Base-by-base conservation (phyloP, 2,113 vertebrate genomes). In the Xiphorhynchus elegans region DNA sequence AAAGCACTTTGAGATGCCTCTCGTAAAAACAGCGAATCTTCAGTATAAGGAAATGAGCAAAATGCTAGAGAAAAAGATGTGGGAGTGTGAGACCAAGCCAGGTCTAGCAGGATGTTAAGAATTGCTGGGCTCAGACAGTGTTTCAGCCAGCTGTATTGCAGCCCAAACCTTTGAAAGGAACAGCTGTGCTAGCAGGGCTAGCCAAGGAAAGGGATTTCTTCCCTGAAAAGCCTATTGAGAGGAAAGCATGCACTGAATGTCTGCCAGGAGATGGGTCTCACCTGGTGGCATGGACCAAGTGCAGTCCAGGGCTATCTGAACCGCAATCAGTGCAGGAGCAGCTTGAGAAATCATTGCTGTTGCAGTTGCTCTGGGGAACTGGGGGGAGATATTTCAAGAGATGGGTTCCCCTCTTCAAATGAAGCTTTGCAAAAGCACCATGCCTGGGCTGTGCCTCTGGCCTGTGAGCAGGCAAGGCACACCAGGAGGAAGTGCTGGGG, bases 401-500 rank as follows among this genome's bases (percentile, higher is more conserved):
- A 26, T 0, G 8, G 11, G 9, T 35, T 89, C n/a, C 10, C 24
- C 21, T 80, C 49, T 76, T 70, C 49, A 81, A 29, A 72, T 0
- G 2, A 35, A 87, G 58, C 17, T 52, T 62, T 87, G 67, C 44
- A 63, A 53, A 66, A 8, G 9, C 23, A 67, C 13, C 50, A 20
- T 59, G 28, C 39, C 21, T 3, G 4, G 23, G 67, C 42, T 58
- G 63, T 75, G 37, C 35, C 68, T 53, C 42, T 64, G 59, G 46
- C 35, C 39, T 59, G 8, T 4, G 5, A 84, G 66, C 56, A 82
- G 60, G n/a, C 17, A 6, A 13, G 55, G 23, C 59, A 42, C 47
- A 25, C 10, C 42, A 90, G 78, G 68, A 85, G 93, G 96, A 96
- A 96, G 87, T 87, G 50, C 78, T 55, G 42, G 26, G 10, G 4